Evolutionary conservation across 35 echinoderm and acorn worm species (phyloP).

Genomic region (Amphiura filiformis): DNA sequence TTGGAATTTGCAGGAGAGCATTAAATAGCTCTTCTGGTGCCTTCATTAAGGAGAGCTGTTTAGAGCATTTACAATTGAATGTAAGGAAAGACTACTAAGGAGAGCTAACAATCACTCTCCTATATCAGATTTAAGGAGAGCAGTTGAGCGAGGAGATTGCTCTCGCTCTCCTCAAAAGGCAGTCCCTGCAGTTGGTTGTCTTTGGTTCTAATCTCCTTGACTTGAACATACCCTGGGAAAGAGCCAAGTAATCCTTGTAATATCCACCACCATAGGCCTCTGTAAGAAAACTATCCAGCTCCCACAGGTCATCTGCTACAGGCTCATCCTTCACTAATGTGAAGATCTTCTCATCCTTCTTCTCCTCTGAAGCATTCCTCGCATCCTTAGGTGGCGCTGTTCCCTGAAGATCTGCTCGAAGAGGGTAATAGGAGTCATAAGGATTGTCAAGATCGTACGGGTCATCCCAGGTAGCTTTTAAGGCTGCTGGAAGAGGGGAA

Average conservation of each 20-base stretch:
- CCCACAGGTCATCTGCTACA: slow-evolving; percentile 31
- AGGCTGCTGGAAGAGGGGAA: background rate
- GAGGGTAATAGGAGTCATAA: slow-evolving; percentile 6
- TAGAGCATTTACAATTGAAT: too few species aligned
- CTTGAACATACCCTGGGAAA: background rate
- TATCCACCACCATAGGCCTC: slow-evolving; percentile 43
- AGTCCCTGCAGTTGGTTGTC: too few species aligned
- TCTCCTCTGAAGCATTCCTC: background rate
- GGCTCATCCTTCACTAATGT: slow-evolving; percentile 19
- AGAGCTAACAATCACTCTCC: too few species aligned
- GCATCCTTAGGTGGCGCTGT: background rate
- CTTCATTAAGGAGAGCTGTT: too few species aligned
- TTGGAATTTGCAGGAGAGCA: too few species aligned
- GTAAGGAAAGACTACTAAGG: too few species aligned
- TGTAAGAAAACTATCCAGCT: slow-evolving; percentile 18
- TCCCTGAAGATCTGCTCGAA: background rate
- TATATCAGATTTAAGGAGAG: too few species aligned
- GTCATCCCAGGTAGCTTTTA: background rate
- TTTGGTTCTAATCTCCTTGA: too few species aligned
- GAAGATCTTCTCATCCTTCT: slow-evolving; percentile 9
- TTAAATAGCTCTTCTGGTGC: too few species aligned
- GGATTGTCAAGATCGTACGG: background rate
- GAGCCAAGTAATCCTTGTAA: slow-evolving; percentile 41
- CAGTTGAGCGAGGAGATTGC: too few species aligned
- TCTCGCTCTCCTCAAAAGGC: too few species aligned